Evolutionary conservation across 2,113 vertebrate species (phyloP).

Genomic region (Rousettus leschenaultii): DNA sequence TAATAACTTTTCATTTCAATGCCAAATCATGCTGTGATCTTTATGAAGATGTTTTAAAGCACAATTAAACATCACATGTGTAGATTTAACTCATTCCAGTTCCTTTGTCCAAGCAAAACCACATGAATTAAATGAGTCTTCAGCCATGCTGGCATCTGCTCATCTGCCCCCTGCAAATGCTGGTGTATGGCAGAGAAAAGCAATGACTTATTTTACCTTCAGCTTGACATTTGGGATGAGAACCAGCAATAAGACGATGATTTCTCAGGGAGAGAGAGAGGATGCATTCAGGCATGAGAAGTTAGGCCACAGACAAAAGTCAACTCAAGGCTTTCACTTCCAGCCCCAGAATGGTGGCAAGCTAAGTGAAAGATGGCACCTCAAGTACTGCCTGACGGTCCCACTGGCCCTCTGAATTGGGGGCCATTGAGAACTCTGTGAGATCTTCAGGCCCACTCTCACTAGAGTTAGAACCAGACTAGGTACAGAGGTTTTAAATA

Average conservation of each 20-base stretch:
- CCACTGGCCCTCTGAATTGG: neutral
- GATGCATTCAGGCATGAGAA: fast-evolving
- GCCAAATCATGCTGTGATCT: neutral
- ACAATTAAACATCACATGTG: neutral
- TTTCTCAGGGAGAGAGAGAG: neutral
- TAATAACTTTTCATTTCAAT: neutral
- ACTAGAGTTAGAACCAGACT: neutral
- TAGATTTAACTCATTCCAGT: neutral
- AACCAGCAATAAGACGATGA: neutral
- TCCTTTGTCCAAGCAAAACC: neutral
- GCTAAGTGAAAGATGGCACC: neutral
- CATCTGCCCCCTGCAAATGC: neutral
- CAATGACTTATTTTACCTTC: neutral
- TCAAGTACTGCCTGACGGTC: neutral
- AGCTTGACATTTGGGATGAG: neutral
- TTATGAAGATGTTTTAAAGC: slow-evolving; percentile 30
- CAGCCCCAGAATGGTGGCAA: neutral
- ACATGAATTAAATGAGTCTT: neutral
- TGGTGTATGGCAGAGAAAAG: neutral
- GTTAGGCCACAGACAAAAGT: neutral
- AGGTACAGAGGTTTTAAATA: neutral
- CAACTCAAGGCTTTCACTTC: neutral
- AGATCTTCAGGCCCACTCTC: neutral
- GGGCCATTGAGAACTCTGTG: neutral
- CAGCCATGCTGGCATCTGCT: neutral